Base-by-base conservation (phyloP, 2,797 vertebrate species). In the Clarias laeviceps region DNA sequence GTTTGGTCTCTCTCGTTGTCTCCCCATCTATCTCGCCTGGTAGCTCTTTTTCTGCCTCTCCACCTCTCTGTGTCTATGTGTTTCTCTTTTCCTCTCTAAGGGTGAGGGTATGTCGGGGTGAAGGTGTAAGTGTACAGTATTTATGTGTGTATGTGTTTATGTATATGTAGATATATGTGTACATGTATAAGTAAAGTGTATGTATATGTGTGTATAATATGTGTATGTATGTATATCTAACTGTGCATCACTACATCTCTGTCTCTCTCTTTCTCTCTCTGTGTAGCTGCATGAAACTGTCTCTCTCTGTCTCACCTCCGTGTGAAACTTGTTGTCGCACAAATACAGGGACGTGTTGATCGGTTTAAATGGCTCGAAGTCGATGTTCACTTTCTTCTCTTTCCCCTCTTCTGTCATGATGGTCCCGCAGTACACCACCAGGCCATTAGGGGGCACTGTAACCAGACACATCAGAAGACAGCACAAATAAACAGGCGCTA, bases 271-370 rank as follows among this genome's bases (percentile, higher is more conserved):
- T 18, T 29, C 12, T 14, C 22, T 45, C 24, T 54, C 70, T 57
- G 6, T 4, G 2, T 29, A 1, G 4, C n/a, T 34, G 18, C 7
- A 8, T 32, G 6, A 29, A 18, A 54, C 34, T 6, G 4, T 20
- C 9, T 68, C 9, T 68, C 64, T 24, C 11, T 59, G 5, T 68
- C 94, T 93, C 93, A 97, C 97, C 96, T 97, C 97, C 66, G 97
- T 97, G 93, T 97, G 97, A 91, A 97, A 97, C 94, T 97, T 97
- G 95, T 97, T 97, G 94, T 97, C 97, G 89, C 97, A 97, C 92
- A 97, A 95, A 93, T 97, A 97, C 90, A 97, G 93, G 1, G 97
- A 97, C 0, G 96, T 97, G 93, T 97, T 97, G 93, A 97, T 97
- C 90, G 97, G 96, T 94, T 97, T 97, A 90, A 97, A 97, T 89